These are phyloP conservation scores for Coptodon rendalli DNA, from an alignment of 2,113 vertebrate genomes.

Conservation along the genomic window DNA sequence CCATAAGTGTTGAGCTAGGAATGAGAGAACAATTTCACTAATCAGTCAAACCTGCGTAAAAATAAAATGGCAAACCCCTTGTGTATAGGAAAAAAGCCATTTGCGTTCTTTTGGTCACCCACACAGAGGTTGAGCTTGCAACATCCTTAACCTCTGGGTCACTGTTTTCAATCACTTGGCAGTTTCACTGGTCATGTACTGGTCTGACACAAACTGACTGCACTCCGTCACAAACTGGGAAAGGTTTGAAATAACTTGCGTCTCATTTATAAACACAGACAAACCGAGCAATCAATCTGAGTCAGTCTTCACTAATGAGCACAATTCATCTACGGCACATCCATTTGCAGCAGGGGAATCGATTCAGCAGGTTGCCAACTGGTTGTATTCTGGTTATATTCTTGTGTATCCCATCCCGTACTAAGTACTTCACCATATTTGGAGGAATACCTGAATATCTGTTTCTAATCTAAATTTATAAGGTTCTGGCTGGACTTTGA, in stretches of 20 bases:
- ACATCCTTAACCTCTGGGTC: background rate
- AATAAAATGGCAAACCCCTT: accelerated
- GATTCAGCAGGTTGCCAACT: background rate
- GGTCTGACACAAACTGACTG: background rate
- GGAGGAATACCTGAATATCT: background rate
- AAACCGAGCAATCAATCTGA: background rate
- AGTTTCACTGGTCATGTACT: background rate
- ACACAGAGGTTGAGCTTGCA: background rate
- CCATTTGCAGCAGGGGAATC: background rate
- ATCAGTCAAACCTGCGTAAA: background rate
- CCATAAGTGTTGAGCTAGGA: background rate
- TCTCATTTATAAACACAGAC: background rate
- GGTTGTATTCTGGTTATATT: background rate
- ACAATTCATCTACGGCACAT: background rate
- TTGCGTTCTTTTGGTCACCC: background rate
- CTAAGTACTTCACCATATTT: background rate
- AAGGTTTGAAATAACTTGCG: background rate
- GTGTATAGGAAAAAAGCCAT: background rate
- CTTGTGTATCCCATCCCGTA: background rate
- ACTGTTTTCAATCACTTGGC: background rate
- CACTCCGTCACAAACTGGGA: background rate
- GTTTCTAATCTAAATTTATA: background rate
- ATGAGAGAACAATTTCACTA: background rate
- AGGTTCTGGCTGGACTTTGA: background rate
- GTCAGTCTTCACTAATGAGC: background rate